phyloP scores from a whole-genome alignment of 2,113 vertebrate genomes.

The Xiphias gladius region DNA sequence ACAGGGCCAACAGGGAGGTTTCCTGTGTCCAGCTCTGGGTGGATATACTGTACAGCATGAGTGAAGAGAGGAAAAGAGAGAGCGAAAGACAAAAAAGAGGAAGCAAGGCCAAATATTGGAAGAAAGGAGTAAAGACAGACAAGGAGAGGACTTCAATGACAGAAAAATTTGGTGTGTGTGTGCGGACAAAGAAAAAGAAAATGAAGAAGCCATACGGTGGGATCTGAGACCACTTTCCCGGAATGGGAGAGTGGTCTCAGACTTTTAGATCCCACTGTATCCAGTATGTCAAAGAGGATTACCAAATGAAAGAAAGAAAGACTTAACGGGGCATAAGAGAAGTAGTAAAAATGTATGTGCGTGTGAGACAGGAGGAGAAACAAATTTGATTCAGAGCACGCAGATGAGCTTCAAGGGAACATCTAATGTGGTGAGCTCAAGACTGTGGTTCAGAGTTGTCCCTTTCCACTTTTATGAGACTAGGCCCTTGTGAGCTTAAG shows the following conservation, averaged over 20 bases:
- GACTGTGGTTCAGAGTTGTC: constrained; percentile 58
- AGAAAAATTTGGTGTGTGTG: not conserved
- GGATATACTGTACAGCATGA: not conserved
- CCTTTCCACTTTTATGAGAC: constrained; percentile 55
- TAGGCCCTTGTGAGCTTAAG: constrained; percentile 36
- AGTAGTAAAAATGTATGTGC: not conserved
- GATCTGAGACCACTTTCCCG: too few relatives aligned
- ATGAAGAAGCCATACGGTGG: not conserved
- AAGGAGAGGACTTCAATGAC: not conserved
- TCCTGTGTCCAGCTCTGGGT: constrained; percentile 25
- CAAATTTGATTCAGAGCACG: constrained; percentile 59
- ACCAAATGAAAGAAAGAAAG: constrained; percentile 27
- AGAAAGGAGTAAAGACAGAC: not conserved
- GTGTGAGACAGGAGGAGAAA: constrained; percentile 15
- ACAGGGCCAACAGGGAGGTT: constrained; percentile 21
- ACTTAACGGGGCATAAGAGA: constrained; percentile 7
- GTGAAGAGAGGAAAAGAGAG: not conserved
- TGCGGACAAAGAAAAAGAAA: not conserved
- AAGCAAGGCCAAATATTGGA: not conserved
- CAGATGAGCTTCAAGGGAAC: constrained; percentile 53
- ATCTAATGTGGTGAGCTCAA: constrained; percentile 48
- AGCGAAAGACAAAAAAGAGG: not conserved
- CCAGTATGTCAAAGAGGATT: not conserved
- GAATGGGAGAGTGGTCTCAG: too few relatives aligned
- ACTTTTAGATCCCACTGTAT: not conserved